phyloP scores from a whole-genome alignment of 1,140 invertebrate genomes.

The Oreohelix idahoensis region DNA sequence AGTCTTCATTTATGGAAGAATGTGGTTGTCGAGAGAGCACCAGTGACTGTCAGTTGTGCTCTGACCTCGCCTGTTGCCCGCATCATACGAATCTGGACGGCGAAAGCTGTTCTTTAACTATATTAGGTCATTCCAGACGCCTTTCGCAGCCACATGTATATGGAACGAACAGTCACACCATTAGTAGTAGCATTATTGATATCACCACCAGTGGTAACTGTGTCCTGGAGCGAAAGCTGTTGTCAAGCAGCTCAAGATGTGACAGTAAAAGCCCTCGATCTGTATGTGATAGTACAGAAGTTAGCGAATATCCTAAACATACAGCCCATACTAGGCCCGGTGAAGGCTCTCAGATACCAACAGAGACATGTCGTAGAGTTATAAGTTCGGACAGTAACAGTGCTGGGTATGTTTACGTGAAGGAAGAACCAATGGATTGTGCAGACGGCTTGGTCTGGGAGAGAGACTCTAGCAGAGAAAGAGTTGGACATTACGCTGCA shows the following conservation, averaged over 20 bases:
- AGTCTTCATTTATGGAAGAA: not conserved
- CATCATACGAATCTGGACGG: not conserved
- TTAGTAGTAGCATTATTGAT: not conserved
- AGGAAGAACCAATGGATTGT: not conserved
- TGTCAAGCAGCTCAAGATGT: not conserved
- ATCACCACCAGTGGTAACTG: not conserved
- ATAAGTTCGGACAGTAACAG: not conserved
- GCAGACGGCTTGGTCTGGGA: not conserved
- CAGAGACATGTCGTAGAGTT: not conserved
- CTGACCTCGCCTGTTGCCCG: not conserved
- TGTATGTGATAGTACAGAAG: no score
- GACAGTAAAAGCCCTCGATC: not conserved
- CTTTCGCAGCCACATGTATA: not conserved
- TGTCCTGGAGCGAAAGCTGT: not conserved
- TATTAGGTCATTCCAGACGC: not conserved
- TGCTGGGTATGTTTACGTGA: not conserved
- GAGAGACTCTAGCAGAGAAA: not conserved
- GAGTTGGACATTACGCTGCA: not conserved
- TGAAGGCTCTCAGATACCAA: no score
- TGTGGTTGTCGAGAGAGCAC: not conserved
- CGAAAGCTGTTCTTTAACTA: not conserved
- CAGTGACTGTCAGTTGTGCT: not conserved
- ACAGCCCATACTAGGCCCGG: not conserved
- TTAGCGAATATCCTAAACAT: not conserved
- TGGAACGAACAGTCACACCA: no score